Conservation (phyloP, 2,113 vertebrate genomes). For the Malurus cyaneus region DNA sequence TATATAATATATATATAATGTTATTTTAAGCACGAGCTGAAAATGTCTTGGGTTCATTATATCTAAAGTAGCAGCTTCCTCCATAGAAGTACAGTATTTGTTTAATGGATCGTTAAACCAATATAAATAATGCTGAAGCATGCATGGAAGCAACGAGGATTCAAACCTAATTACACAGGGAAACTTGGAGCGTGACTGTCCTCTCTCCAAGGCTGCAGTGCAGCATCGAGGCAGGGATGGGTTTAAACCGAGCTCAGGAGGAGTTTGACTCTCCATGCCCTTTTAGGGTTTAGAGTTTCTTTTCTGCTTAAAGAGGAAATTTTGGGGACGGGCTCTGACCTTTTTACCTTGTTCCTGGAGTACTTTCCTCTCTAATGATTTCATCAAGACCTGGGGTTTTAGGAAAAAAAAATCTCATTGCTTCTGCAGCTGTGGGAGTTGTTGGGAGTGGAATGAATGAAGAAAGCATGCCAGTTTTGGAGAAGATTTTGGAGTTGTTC, state of each 20-base stretch:
- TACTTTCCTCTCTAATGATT: too few relatives aligned
- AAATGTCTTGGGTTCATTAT: too few relatives aligned
- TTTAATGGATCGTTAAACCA: slow-evolving; percentile 57
- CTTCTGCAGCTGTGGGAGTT: not conserved
- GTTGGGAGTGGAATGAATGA: not conserved
- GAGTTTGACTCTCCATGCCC: not conserved
- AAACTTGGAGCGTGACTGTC: not conserved
- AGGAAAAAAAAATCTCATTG: accelerated
- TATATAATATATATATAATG: too few relatives aligned
- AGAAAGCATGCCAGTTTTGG: not conserved
- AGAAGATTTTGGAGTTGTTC: not conserved
- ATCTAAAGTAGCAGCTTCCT: slow-evolving; percentile 39
- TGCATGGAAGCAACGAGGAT: not conserved
- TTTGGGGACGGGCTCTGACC: not conserved
- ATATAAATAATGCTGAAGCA: slow-evolving; percentile 52
- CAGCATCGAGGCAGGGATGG: not conserved
- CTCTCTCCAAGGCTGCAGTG: not conserved
- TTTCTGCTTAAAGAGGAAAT: not conserved
- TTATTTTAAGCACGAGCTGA: too few relatives aligned
- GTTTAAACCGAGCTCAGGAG: not conserved
- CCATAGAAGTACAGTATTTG: slow-evolving; percentile 59
- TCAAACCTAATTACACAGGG: not conserved
- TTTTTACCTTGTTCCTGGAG: not conserved
- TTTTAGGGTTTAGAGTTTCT: not conserved
- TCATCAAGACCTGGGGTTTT: too few relatives aligned